Conservation (phyloP, 30 jellyfish, hydroid and myxozoan genomes). For the Catostylus mosaicus region DNA sequence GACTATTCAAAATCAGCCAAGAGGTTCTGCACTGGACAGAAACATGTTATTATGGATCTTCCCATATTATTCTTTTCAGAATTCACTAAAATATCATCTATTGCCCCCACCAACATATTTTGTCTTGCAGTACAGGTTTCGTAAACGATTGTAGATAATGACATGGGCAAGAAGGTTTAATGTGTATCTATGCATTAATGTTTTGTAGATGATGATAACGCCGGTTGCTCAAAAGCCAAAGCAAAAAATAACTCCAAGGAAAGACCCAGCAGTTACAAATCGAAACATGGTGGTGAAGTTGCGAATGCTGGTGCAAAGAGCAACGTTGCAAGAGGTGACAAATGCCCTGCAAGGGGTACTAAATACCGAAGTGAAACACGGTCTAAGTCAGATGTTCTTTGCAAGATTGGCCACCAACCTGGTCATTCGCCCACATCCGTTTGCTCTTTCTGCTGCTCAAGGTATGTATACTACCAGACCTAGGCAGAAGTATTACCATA, state of each 20-base stretch:
- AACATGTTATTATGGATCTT: no score
- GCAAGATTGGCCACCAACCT: conserved; percentile 60
- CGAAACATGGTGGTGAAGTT: not conserved
- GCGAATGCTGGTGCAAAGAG: conserved; percentile 11
- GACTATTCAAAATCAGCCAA: no score
- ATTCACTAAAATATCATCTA: no score
- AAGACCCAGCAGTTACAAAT: not conserved
- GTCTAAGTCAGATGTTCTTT: conserved; percentile 30
- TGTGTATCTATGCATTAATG: no score
- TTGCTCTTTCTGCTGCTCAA: conserved; percentile 58
- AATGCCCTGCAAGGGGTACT: conserved; percentile 15
- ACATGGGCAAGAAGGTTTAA: no score
- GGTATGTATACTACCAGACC: no score
- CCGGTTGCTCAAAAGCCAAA: not conserved
- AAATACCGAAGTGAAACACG: conserved; percentile 14
- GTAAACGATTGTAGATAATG: no score
- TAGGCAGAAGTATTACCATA: no score
- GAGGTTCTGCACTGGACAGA: not conserved
- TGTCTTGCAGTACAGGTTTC: no score
- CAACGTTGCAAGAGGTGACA: conserved; percentile 55
- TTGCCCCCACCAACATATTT: no score
- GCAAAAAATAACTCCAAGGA: conserved; percentile 10
- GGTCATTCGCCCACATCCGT: conserved; percentile 59
- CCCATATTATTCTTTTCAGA: no score
- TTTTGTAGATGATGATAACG: not conserved